phyloP scores from a whole-genome alignment of 2,888 invertebrate genomes.

The Geotrupes spiniger region DNA sequence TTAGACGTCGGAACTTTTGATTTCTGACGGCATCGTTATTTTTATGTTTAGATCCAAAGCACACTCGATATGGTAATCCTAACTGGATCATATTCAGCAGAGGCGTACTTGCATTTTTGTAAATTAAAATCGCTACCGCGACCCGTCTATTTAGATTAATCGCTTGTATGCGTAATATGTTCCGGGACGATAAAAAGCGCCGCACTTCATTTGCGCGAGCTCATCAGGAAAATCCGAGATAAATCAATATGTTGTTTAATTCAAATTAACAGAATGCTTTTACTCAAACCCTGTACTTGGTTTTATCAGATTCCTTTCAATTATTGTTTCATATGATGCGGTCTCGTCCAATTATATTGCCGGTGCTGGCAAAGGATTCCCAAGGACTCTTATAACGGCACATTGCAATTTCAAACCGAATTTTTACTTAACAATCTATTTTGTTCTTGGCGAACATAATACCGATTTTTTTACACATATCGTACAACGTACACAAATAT shows the following conservation, averaged over 20 bases:
- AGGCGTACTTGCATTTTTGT: constrained; percentile 7
- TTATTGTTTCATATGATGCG: constrained; percentile 26
- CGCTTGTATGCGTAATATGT: too few relatives aligned
- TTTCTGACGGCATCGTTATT: constrained; percentile 33
- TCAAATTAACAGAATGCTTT: constrained; percentile 12
- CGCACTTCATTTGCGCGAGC: too few relatives aligned
- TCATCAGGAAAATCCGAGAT: background rate
- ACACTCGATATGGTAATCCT: constrained; percentile 32
- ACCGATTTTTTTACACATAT: too few relatives aligned
- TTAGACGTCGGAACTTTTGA: constrained; percentile 34
- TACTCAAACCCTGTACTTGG: background rate
- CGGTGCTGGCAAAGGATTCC: constrained; percentile 29
- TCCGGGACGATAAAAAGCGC: too few relatives aligned
- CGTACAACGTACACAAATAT: too few relatives aligned
- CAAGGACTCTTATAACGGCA: constrained; percentile 24
- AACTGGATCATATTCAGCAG: constrained; percentile 11
- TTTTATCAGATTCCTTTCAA: constrained; percentile 13
- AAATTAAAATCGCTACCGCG: background rate
- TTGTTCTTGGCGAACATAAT: background rate
- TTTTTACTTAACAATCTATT: background rate
- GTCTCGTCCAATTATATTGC: constrained; percentile 31
- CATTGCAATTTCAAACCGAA: constrained; percentile 12
- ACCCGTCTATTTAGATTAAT: constrained; percentile 1
- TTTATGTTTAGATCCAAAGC: constrained; percentile 32
- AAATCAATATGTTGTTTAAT: background rate